These are phyloP conservation scores for Lutjanus argentimaculatus DNA, from an alignment of 2,797 vertebrate genomes.

Conservation along the genomic window DNA sequence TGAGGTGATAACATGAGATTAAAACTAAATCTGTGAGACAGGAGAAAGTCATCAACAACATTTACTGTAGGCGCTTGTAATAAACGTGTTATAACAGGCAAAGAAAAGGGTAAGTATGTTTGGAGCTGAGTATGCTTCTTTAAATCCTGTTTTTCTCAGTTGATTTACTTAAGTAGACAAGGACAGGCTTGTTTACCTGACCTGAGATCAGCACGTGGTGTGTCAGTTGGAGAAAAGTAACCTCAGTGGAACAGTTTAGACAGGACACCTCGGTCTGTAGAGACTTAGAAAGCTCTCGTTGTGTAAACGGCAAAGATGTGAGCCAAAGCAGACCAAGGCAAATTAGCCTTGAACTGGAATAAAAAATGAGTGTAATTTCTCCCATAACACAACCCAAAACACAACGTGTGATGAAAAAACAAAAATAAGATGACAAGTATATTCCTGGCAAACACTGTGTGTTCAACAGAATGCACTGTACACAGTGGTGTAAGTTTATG, in stretches of 20 bases:
- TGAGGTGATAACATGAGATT: constrained; percentile 54
- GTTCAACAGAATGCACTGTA: constrained; percentile 13
- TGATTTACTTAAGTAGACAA: constrained; percentile 36
- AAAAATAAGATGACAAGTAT: constrained; percentile 60
- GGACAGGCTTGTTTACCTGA: constrained; percentile 66
- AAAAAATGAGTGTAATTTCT: constrained; percentile 55
- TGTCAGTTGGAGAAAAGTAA: constrained; percentile 61
- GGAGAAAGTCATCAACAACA: constrained; percentile 19
- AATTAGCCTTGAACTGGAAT: constrained; percentile 63
- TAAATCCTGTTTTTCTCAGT: constrained; percentile 31
- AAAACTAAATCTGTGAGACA: constrained; percentile 40
- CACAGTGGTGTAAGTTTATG: constrained; percentile 1
- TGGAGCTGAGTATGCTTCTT: constrained; percentile 3
- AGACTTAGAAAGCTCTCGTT: constrained; percentile 67
- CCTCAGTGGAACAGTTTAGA: constrained; percentile 79
- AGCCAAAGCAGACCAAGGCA: constrained; percentile 67
- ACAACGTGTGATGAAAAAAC: constrained; percentile 54
- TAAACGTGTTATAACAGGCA: background rate
- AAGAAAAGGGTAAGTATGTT: background rate
- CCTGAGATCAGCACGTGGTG: constrained; percentile 20
- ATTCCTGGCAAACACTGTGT: constrained; percentile 59
- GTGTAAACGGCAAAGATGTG: constrained; percentile 50
- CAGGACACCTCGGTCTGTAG: constrained; percentile 45
- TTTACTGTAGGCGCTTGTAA: background rate
- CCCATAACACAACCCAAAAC: constrained; percentile 55